Percentiles rank a stretch among this genome's conserved stretches.
Evolutionary conservation across 2,797 vertebrate species (phyloP).

Genomic region (Tinamus major): DNA sequence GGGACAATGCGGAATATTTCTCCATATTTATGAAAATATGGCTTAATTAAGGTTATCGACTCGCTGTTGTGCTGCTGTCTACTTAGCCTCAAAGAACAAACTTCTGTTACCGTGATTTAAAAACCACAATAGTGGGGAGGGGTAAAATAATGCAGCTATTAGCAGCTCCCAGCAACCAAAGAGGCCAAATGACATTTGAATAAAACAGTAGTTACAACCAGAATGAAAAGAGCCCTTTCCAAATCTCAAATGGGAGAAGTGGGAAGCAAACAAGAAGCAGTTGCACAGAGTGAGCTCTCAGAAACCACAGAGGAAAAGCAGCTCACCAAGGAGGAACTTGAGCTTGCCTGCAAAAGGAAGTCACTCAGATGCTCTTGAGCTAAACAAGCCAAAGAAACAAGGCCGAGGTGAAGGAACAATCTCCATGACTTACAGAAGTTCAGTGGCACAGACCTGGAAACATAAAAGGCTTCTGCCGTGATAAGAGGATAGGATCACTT

Average conservation of each 20-base stretch:
- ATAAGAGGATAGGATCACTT: background rate
- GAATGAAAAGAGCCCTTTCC: rapidly evolving
- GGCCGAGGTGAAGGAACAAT: background rate
- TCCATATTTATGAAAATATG: background rate
- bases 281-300: background rate
- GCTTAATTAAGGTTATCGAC: background rate
- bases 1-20: background rate
- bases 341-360: background rate
- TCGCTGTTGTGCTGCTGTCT: background rate
- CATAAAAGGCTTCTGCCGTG: background rate
- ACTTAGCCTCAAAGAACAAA: background rate
- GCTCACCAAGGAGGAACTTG: background rate
- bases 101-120: background rate
- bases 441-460: background rate
- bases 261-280: background rate
- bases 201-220: background rate
- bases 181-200: background rate
- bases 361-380: background rate
- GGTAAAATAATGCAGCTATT: background rate
- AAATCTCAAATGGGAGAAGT: rapidly evolving
- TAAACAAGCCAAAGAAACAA: background rate
- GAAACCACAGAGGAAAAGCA: background rate
- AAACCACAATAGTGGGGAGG: background rate
- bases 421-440: background rate
- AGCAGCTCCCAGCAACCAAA: background rate